Base-by-base conservation (phyloP, 2,888 invertebrate species). In the Meghimatium bilineatum region DNA sequence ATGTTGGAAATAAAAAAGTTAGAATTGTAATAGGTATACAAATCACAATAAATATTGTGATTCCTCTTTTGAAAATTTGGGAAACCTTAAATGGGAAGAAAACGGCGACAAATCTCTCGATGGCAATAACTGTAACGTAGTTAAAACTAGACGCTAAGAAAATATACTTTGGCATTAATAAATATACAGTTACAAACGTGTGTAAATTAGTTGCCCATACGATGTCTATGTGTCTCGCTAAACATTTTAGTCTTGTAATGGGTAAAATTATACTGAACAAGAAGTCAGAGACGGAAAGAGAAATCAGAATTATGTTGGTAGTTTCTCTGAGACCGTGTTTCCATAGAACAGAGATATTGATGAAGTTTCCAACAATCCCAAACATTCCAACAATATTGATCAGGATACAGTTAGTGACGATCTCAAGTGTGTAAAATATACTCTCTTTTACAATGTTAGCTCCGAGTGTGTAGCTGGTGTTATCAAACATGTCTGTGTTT, bases 311-410 rank as follows among this genome's bases (percentile, higher is more conserved):
- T 20, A 78, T 78, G 29, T 78, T 78, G 66, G 78, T 78, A 17
- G 78, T 44, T 49, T 78, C 78, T n/a, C 32, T 26, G 32, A 78
- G 66, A 32, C 78, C 78, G 26, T 78, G 78, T n/a, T 67, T 60
- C 12, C 66, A 49, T 8, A 78, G 44, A 10, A 78, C 78, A 36
- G 38, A 1, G 36, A 78, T 80, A 38, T 80, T 69, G 29, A 80
- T 69, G 71, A 44, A 67, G n/a, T 78, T 78, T 5, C 78, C 78
- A 3, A 78, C 23, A 44, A 78, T 78, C 12, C 78, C 78, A 44
- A 78, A 78, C n/a, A 78, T 14, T 17, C 66, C 26, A 14, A 78
- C 38, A 8, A 63, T n/a, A 66, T 78, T 78, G 66, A 78, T 78
- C n/a, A 78, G 10, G 44, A 78, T 8, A 67, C 78, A 78, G 66